These are phyloP conservation scores for Neosilurus hyrtlii DNA, from an alignment of 2,797 vertebrate species.

Conservation along the genomic window DNA sequence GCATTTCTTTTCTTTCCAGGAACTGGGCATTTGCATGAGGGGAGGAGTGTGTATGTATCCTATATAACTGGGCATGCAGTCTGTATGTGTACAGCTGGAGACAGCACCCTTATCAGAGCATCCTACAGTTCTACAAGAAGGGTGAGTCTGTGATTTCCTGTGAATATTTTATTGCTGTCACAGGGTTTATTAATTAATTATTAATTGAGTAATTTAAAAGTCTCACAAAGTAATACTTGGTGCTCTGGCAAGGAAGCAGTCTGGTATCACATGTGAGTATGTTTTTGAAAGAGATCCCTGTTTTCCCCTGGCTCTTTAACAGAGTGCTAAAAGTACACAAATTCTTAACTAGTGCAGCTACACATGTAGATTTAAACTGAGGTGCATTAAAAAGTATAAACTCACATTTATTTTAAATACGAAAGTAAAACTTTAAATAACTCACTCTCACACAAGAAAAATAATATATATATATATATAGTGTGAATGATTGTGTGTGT, in stretches of 20 bases:
- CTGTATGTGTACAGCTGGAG: neutral
- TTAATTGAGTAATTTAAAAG: too few species aligned
- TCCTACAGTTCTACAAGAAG: neutral
- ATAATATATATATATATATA: neutral
- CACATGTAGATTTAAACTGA: neutral
- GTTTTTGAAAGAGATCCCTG: neutral
- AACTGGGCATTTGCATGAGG: neutral
- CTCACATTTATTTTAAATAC: neutral
- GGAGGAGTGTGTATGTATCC: conserved; percentile 13
- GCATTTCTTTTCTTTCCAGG: conserved; percentile 3
- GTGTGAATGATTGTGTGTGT: too few species aligned
- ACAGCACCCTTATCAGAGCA: conserved; percentile 13
- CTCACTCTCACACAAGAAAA: neutral
- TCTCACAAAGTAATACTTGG: neutral
- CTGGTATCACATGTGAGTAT: neutral
- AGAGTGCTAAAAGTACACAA: neutral
- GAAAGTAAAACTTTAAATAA: neutral
- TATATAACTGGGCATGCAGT: conserved; percentile 6
- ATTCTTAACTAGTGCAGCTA: neutral
- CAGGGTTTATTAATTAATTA: too few species aligned
- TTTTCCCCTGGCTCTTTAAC: neutral
- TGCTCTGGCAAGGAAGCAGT: neutral
- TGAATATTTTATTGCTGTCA: neutral
- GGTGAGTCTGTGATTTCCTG: neutral
- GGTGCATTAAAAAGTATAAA: neutral